Evolutionary conservation across 1,140 invertebrate genomes (phyloP).

Genomic region (Nylanderia fulva): DNA sequence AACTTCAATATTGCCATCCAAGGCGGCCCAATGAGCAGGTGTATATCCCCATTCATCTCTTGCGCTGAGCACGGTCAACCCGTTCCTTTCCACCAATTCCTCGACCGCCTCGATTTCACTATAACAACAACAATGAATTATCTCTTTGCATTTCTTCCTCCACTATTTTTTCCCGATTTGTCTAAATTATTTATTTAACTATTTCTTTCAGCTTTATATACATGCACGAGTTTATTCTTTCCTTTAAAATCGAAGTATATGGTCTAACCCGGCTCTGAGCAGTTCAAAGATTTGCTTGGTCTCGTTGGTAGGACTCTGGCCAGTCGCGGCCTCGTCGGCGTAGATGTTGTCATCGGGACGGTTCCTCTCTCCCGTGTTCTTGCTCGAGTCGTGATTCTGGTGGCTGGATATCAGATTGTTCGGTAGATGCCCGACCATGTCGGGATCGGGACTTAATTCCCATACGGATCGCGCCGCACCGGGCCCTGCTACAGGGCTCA

Average conservation of each 20-base stretch:
- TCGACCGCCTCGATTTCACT: conserved; percentile 92
- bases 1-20: conserved; percentile 93
- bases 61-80: conserved; percentile 90
- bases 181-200: background rate
- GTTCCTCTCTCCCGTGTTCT: conserved; percentile 72
- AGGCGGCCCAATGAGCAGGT: conserved; percentile 95
- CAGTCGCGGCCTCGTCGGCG: conserved; percentile 79
- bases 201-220: background rate
- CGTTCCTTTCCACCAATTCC: conserved; percentile 91
- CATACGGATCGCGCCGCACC: conserved; percentile 94
- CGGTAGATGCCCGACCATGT: conserved; percentile 85
- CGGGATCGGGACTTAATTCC: conserved; percentile 89
- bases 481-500: conserved; percentile 89
- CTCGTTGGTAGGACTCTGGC: conserved; percentile 80
- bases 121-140: conserved; percentile 67
- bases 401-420: conserved; percentile 89
- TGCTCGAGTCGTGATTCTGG: conserved; percentile 76
- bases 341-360: conserved; percentile 82
- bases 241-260: background rate
- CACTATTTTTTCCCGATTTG: background rate
- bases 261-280: conserved; percentile 81
- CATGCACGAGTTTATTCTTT: background rate
- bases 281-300: conserved; percentile 83
- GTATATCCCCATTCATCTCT: conserved; percentile 97
- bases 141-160: background rate